Conservation (phyloP, 2,888 invertebrate genomes). For the Sarcophaga variegata region DNA sequence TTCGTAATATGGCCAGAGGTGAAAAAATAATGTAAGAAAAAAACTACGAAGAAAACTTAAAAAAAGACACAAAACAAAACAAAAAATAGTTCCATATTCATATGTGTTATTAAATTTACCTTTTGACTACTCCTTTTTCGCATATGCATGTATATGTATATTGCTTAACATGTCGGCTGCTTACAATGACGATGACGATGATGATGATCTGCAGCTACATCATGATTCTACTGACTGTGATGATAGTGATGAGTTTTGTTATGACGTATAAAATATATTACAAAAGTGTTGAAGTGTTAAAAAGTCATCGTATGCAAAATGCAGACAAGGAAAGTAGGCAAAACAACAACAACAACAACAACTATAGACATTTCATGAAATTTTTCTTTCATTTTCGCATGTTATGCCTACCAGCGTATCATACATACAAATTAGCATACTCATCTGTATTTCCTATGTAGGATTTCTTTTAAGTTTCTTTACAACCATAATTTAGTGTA, state of each 20-base stretch:
- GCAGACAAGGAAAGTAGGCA: constrained; percentile 7
- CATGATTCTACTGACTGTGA: constrained; percentile 6
- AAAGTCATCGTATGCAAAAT: constrained; percentile 45
- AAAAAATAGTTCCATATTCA: neutral
- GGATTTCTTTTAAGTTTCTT: constrained; percentile 23
- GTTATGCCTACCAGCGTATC: constrained; percentile 54
- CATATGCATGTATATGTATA: too few relatives aligned
- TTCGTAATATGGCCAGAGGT: constrained; percentile 50
- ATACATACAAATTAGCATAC: constrained; percentile 55
- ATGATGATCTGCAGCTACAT: neutral
- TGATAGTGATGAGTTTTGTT: constrained; percentile 53
- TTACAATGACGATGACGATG: constrained; percentile 6
- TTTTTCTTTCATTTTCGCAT: constrained; percentile 37
- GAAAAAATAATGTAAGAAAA: constrained; percentile 22
- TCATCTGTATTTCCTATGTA: constrained; percentile 45
- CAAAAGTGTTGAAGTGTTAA: constrained; percentile 65
- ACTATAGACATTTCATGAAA: constrained; percentile 45
- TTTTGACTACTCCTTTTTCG: constrained; percentile 35
- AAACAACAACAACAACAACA: neutral
- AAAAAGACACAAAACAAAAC: neutral
- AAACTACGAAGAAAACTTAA: neutral
- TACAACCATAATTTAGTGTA: neutral
- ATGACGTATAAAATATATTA: constrained; percentile 40
- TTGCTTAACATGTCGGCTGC: neutral
- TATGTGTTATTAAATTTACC: constrained; percentile 48